These are phyloP conservation scores for Cynodonichthys magdalenae DNA, from an alignment of 2,797 vertebrate species.

Conservation along the genomic window DNA sequence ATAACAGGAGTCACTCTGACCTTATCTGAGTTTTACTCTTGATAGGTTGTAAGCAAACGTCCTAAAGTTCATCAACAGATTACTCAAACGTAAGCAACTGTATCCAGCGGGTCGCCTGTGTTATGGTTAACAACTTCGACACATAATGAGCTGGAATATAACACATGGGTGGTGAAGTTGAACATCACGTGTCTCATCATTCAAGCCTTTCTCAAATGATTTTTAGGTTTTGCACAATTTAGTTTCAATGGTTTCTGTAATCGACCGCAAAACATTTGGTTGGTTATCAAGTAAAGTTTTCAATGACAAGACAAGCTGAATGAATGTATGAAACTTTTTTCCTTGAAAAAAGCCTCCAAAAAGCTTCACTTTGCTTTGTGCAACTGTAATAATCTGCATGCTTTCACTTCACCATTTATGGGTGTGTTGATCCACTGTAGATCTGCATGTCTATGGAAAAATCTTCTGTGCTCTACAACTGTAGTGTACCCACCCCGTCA, in stretches of 20 bases:
- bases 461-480: background rate
- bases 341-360: too few species aligned
- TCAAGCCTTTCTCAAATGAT: too few species aligned
- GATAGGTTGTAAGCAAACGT: background rate
- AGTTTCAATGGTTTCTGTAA: background rate
- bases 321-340: too few species aligned
- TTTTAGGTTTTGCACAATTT: background rate
- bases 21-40: background rate
- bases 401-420: background rate
- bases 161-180: too few species aligned
- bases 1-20: background rate
- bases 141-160: background rate
- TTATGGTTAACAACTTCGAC: background rate
- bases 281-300: background rate
- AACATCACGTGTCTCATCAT: too few species aligned
- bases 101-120: background rate
- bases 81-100: background rate
- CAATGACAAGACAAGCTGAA: too few species aligned
- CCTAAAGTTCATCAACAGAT: background rate
- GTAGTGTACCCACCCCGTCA: conserved; percentile 1
- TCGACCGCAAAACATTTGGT: background rate
- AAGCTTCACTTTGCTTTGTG: too few species aligned
- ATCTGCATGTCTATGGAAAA: background rate
- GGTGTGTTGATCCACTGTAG: background rate
- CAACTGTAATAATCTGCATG: too few species aligned